Base-by-base conservation (phyloP, 1,140 invertebrate species). In the Ladona fulva region DNA sequence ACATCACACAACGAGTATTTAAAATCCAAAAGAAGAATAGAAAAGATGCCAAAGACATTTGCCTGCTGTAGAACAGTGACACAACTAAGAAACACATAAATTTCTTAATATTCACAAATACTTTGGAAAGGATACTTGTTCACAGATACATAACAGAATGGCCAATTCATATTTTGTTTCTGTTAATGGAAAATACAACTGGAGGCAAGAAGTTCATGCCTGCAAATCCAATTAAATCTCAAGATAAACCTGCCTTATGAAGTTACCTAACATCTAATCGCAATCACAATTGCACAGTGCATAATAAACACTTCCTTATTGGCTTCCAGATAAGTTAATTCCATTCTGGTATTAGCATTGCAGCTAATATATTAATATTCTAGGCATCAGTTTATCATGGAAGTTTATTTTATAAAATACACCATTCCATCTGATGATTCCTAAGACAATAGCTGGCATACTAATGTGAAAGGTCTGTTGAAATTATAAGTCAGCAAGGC, bases 361-460 rank as follows among this genome's bases (percentile, higher is more conserved):
- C 52, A 66, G 52, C 52, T 66, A 19, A 66, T 66, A 22, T 22
- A 16, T 66, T 37, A 66, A 66, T 19, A 66, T 5, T 66, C 16
- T 66, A 66, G 52, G 52, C n/a, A 22, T 66, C n/a, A 22, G 52
- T 66, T 66, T 66, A 66, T 66, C n/a, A 16, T 66, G 52, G 52
- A 66, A 66, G 14, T 37, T 66, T 66, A 19, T 66, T 66, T 66
- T 66, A 66, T 66, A 66, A 66, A 66, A 66, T 66, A 66, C 52
- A 66, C 52, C 52, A 19, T 66, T 66, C 52, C 14, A 66, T 22
- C 52, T 19, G 52, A 66, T 66, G n/a, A 66, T 66, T 66, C n/a
- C 52, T 66, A 66, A 66, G 52, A 66, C 52, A 66, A 66, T 66
- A 16, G n/a, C n/a, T 66, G 52, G 52, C 52, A 66, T 66, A 66